Conservation (phyloP, 2,113 vertebrate genomes). For the Anolis carolinensis region DNA sequence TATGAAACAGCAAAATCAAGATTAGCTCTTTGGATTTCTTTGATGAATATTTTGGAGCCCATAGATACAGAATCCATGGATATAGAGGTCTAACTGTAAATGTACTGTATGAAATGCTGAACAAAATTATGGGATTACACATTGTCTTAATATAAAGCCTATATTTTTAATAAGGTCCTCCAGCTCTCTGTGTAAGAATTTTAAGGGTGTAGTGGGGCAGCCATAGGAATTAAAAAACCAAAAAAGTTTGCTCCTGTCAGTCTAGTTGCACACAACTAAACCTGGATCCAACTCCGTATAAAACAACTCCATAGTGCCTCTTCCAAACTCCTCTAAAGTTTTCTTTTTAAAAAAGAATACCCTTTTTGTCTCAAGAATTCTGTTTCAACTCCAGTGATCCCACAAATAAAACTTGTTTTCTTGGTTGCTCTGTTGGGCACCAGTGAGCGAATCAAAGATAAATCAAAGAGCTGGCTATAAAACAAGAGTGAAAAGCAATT, state of each 20-base stretch:
- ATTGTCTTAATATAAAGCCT: background rate
- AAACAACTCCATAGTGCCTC: background rate
- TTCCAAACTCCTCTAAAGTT: background rate
- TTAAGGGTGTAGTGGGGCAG: background rate
- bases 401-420: constrained; percentile 32
- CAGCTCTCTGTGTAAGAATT: background rate
- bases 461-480: constrained; percentile 34
- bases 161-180: background rate
- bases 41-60: no score
- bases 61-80: no score
- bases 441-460: constrained; percentile 34
- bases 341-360: background rate
- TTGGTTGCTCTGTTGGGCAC: constrained; percentile 11
- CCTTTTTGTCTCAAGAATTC: background rate
- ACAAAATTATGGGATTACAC: no score
- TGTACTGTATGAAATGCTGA: no score
- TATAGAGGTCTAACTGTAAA: no score
- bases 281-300: background rate
- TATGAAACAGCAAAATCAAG: no score
- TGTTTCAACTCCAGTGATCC: constrained; percentile 16
- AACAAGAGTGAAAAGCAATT: constrained; percentile 34
- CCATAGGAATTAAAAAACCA: background rate
- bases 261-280: background rate
- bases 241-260: background rate
- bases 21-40: no score